Evolutionary conservation across 30 jellyfish, hydroid and myxozoan species (phyloP).

Genomic region (Chironex yamaguchii): DNA sequence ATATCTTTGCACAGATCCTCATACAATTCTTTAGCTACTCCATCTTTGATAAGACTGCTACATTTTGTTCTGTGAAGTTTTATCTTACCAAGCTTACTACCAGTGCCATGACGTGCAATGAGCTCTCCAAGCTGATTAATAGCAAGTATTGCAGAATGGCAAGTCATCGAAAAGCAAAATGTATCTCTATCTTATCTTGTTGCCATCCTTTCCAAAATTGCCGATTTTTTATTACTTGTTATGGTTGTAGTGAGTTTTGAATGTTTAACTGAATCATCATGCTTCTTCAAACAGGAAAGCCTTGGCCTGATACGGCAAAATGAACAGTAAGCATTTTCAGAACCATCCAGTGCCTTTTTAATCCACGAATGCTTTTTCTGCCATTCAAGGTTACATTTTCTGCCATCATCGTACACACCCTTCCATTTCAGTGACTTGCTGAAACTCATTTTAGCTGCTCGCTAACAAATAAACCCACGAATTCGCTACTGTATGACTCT

Average conservation of each 20-base stretch:
- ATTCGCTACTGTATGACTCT: too few species aligned
- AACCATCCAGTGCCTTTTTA: constrained; percentile 57
- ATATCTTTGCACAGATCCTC: constrained; percentile 44
- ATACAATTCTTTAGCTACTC: constrained; percentile 34
- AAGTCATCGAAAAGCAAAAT: constrained; percentile 59
- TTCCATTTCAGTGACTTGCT: constrained; percentile 28
- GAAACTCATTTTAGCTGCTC: constrained; percentile 35
- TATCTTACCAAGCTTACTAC: constrained; percentile 46
- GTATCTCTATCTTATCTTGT: too few species aligned
- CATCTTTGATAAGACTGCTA: constrained; percentile 27
- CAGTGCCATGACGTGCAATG: constrained; percentile 46
- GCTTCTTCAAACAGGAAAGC: too few species aligned
- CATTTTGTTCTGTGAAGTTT: constrained; percentile 72
- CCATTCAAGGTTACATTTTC: constrained; percentile 41
- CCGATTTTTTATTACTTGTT: too few species aligned
- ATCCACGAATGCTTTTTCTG: constrained; percentile 43
- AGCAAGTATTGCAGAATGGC: constrained; percentile 72
- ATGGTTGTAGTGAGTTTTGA: too few species aligned
- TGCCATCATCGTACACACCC: constrained; percentile 21
- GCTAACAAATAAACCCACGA: too few species aligned
- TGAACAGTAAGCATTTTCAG: too few species aligned
- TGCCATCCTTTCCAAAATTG: constrained; percentile 44
- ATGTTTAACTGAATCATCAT: too few species aligned
- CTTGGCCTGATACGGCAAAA: too few species aligned
- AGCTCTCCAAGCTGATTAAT: constrained; percentile 72